Evolutionary conservation across 1,140 invertebrate species (phyloP).

Genomic region (Phocides pigmalion): DNA sequence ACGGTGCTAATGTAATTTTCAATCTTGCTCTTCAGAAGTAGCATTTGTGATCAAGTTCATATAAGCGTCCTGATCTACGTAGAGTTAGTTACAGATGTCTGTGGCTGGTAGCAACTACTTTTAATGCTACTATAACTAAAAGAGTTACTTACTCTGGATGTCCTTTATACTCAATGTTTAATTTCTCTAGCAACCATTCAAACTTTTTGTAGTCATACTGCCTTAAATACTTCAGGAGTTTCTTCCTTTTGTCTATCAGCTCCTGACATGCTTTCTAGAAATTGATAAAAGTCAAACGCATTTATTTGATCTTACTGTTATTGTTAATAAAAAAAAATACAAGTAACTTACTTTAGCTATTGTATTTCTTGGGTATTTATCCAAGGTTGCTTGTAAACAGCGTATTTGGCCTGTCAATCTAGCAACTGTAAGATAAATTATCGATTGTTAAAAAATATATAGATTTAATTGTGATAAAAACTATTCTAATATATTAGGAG

Average conservation of each 20-base stretch:
- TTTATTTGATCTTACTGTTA: neutral
- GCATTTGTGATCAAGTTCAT: too few species aligned
- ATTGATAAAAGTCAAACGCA: slow-evolving; percentile 1
- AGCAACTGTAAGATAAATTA: slow-evolving; percentile 79
- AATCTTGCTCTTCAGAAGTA: too few species aligned
- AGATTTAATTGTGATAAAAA: too few species aligned
- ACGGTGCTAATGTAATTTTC: too few species aligned
- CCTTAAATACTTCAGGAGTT: slow-evolving; percentile 87
- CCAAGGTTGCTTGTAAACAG: slow-evolving; percentile 83
- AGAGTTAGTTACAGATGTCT: too few species aligned
- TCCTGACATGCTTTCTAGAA: slow-evolving; percentile 85
- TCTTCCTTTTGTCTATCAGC: slow-evolving; percentile 90
- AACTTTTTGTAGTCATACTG: slow-evolving; percentile 92
- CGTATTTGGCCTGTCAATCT: slow-evolving; percentile 84
- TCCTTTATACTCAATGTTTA: slow-evolving; percentile 91
- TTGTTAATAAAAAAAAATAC: neutral
- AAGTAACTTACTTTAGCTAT: slow-evolving; percentile 74
- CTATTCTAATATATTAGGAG: too few species aligned
- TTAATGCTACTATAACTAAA: too few species aligned
- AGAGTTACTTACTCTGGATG: slow-evolving; percentile 83
- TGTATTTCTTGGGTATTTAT: slow-evolving; percentile 82
- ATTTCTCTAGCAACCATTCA: slow-evolving; percentile 92
- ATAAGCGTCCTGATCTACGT: too few species aligned
- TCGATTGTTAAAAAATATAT: slow-evolving; percentile 2
- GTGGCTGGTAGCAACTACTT: too few species aligned